These are phyloP conservation scores for Anthopleura xanthogrammica DNA, from an alignment of 92 coral and sea anemone species.

Conservation along the genomic window DNA sequence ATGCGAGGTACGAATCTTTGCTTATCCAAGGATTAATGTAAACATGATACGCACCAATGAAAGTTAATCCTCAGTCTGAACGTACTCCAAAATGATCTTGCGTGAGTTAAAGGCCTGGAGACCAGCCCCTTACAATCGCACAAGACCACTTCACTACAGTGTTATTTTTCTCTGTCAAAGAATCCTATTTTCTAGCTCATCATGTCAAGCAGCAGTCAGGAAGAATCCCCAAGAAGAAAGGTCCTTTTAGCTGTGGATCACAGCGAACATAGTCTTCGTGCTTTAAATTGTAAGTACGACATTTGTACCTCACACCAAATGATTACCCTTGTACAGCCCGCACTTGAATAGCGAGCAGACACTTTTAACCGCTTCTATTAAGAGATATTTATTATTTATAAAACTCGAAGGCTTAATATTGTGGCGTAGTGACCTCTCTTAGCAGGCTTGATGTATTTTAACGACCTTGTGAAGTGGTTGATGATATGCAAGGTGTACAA, in stretches of 20 bases:
- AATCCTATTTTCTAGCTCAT: not conserved
- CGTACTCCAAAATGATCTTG: not conserved
- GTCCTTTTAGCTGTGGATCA: slow-evolving; percentile 46
- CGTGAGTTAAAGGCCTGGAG: too few relatives aligned
- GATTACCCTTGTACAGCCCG: too few relatives aligned
- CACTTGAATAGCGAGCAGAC: not conserved
- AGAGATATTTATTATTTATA: not conserved
- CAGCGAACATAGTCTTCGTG: slow-evolving; percentile 66
- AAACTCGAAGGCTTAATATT: not conserved
- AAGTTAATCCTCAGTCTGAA: too few relatives aligned
- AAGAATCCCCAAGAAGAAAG: not conserved
- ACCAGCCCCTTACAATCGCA: not conserved
- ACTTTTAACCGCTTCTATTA: not conserved
- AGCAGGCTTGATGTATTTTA: not conserved
- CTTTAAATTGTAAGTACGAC: slow-evolving; percentile 56
- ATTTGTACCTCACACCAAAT: not conserved
- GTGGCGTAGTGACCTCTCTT: not conserved
- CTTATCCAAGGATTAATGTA: too few relatives aligned
- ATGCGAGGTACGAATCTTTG: too few relatives aligned
- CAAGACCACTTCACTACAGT: not conserved
- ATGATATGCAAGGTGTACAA: not conserved
- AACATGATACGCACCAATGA: too few relatives aligned
- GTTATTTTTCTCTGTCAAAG: not conserved
- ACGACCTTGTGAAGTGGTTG: slow-evolving; percentile 2
- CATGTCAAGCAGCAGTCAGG: not conserved